These are phyloP conservation scores for Philopedon plagiatum DNA, from an alignment of 2,888 invertebrate genomes.

Conservation along the genomic window DNA sequence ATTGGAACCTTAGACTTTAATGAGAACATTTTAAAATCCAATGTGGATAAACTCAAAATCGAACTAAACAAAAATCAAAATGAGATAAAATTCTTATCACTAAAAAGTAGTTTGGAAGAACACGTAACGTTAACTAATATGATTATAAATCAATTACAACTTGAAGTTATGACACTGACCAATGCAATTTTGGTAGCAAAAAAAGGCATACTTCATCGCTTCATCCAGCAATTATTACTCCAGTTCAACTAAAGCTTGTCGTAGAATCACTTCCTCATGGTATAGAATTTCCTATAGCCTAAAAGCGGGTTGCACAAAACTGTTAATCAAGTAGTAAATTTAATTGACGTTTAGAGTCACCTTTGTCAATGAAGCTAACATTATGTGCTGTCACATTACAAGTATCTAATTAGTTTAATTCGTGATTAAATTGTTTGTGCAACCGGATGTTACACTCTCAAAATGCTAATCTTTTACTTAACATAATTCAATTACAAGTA, in stretches of 20 bases:
- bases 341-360: too few relatives aligned
- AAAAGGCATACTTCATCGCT: too few relatives aligned
- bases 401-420: too few relatives aligned
- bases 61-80: neutral
- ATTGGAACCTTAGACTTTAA: too few relatives aligned
- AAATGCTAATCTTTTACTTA: neutral
- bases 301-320: too few relatives aligned
- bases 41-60: neutral
- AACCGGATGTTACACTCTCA: too few relatives aligned
- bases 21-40: neutral
- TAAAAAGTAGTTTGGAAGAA: constrained; percentile 7
- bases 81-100: neutral
- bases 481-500: constrained; percentile 14
- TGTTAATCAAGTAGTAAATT: too few relatives aligned
- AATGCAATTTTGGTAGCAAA: neutral
- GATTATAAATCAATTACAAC: constrained; percentile 8
- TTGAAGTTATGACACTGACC: neutral
- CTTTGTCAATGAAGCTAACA: too few relatives aligned
- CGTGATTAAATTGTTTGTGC: too few relatives aligned
- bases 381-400: too few relatives aligned
- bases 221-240: neutral
- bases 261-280: constrained; percentile 5
- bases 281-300: constrained; percentile 4
- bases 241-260: neutral
- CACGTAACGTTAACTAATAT: constrained; percentile 2